Percentiles rank a stretch among this genome's conserved stretches.
These are phyloP conservation scores for Himalopsyche kuldschensis DNA, from an alignment of 2,888 invertebrate species.

Conservation along the genomic window DNA sequence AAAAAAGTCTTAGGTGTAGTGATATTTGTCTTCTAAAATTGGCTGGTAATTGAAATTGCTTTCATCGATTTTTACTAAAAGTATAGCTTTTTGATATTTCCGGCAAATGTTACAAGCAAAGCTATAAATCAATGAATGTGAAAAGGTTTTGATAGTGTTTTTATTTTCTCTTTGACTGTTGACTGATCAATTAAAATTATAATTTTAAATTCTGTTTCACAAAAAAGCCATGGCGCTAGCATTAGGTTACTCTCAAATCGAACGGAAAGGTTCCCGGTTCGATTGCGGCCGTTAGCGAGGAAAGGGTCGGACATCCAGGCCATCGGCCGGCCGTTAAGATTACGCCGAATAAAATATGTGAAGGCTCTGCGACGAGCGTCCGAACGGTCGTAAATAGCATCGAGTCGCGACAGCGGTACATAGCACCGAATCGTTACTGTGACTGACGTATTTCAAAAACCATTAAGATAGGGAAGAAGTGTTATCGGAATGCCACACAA, in stretches of 20 bases:
- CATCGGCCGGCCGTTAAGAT: constrained; percentile 22
- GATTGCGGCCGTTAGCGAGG: neutral
- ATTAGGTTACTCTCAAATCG: neutral
- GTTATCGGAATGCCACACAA: neutral
- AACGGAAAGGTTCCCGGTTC: constrained; percentile 5
- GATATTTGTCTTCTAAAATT: too few species aligned
- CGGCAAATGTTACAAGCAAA: too few species aligned
- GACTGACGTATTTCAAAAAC: constrained; percentile 60
- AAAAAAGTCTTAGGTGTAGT: too few species aligned
- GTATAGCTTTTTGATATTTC: too few species aligned
- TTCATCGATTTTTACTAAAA: too few species aligned
- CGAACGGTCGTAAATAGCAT: constrained; percentile 19
- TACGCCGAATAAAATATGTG: constrained; percentile 27
- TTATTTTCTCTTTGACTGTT: too few species aligned
- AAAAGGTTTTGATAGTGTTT: too few species aligned
- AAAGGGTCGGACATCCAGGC: neutral
- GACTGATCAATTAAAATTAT: neutral
- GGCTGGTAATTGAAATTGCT: too few species aligned
- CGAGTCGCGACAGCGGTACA: constrained; percentile 20
- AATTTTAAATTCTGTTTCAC: neutral
- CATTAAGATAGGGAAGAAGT: constrained; percentile 53
- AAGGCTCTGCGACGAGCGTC: constrained; percentile 3
- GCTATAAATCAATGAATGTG: too few species aligned
- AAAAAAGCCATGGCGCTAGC: neutral
- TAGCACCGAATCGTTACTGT: constrained; percentile 45